These are phyloP conservation scores for Passerina amoena DNA, from an alignment of 2,113 vertebrate genomes.

Conservation along the genomic window DNA sequence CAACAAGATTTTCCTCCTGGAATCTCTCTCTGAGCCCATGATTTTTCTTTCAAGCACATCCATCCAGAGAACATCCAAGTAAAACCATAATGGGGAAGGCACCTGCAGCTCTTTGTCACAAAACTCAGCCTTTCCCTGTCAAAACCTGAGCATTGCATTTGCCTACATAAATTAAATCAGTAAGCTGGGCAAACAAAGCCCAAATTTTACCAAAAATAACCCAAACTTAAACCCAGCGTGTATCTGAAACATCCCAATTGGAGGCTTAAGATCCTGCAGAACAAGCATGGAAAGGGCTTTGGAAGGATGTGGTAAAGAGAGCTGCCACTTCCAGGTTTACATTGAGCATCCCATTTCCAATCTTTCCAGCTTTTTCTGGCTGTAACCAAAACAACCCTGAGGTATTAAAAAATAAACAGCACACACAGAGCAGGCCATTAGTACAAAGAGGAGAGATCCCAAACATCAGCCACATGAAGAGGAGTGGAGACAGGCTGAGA, in stretches of 20 bases:
- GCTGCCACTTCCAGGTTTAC: not conserved
- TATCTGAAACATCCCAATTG: not conserved
- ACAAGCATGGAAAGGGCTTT: not conserved
- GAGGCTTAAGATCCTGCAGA: not conserved
- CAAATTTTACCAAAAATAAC: not conserved
- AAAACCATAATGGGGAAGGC: not conserved
- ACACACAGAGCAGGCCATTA: not conserved
- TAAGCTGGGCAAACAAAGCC: not conserved
- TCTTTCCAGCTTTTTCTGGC: not conserved
- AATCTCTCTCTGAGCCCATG: not conserved
- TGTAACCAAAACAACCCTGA: conserved; percentile 8
- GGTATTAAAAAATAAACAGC: conserved; percentile 9
- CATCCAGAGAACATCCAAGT: not conserved
- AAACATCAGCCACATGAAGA: conserved; percentile 4
- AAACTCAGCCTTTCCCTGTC: not conserved
- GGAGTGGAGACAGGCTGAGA: not conserved
- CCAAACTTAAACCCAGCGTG: not conserved
- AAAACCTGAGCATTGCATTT: not conserved
- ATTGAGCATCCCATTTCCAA: not conserved
- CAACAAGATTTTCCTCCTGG: not conserved
- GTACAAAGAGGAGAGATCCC: not conserved
- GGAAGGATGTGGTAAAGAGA: not conserved
- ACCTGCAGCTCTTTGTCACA: not conserved
- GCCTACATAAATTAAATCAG: not conserved
- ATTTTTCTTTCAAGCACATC: not conserved